phyloP scores from a whole-genome alignment of 2,888 invertebrate species.

The Flexamia atlantica region DNA sequence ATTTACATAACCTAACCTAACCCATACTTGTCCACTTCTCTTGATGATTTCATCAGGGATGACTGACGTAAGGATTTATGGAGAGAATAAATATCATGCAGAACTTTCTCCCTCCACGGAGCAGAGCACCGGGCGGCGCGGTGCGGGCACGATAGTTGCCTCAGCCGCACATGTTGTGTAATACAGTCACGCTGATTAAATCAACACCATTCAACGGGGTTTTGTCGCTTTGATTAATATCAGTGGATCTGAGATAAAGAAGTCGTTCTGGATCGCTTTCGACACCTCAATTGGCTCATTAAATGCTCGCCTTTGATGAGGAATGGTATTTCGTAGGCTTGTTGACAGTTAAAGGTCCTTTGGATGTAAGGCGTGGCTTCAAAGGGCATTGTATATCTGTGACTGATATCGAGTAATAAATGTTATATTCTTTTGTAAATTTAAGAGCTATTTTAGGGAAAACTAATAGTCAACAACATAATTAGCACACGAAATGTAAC shows the following conservation, averaged over 20 bases:
- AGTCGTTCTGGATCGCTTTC: constrained; percentile 31
- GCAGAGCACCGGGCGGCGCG: neutral
- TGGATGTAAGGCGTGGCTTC: neutral
- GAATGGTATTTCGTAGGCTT: neutral
- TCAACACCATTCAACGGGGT: constrained; percentile 29
- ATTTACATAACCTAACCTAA: constrained; percentile 20
- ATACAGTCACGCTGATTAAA: constrained; percentile 33
- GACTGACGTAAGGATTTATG: constrained; percentile 37
- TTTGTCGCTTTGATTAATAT: constrained; percentile 52
- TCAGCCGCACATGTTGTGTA: constrained; percentile 10
- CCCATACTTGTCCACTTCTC: constrained; percentile 37
- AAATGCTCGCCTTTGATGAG: neutral
- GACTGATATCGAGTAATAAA: too few relatives aligned
- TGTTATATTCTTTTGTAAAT: neutral
- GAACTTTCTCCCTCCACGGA: constrained; percentile 24
- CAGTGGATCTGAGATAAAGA: constrained; percentile 37
- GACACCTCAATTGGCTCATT: constrained; percentile 38
- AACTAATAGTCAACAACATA: too few relatives aligned
- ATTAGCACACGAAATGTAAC: too few relatives aligned
- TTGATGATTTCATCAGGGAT: constrained; percentile 42
- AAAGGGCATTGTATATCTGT: neutral
- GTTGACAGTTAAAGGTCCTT: neutral
- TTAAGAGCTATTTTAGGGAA: too few relatives aligned
- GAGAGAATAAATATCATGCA: constrained; percentile 11
- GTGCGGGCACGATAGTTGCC: neutral